phyloP scores from a whole-genome alignment of 2,113 vertebrate species.

The Ctenodactylus gundi region DNA sequence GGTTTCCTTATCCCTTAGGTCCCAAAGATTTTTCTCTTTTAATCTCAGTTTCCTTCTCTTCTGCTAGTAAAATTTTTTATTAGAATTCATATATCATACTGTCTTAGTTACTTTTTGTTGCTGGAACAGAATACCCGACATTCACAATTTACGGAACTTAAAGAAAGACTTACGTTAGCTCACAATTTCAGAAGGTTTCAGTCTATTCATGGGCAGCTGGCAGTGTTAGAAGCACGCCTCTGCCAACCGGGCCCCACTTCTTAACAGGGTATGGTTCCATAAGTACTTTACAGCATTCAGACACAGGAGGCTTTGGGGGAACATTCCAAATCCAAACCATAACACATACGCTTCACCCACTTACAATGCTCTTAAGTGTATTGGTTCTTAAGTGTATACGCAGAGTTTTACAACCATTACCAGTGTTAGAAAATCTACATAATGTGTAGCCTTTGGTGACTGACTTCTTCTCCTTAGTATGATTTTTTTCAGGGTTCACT shows the following conservation, averaged over 20 bases:
- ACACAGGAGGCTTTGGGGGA: too few species aligned
- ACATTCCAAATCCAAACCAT: too few species aligned
- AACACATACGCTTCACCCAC: neutral
- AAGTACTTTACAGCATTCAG: too few species aligned
- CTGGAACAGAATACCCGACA: too few species aligned
- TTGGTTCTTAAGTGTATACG: neutral
- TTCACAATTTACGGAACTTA: too few species aligned
- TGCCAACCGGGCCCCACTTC: too few species aligned
- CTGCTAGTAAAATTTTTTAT: neutral
- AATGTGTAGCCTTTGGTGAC: neutral
- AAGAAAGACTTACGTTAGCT: too few species aligned
- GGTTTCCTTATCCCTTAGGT: neutral
- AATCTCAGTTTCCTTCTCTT: neutral
- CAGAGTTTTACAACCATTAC: neutral
- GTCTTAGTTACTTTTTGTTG: too few species aligned
- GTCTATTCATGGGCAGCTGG: too few species aligned
- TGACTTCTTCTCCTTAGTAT: neutral
- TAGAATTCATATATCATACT: neutral
- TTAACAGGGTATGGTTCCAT: too few species aligned
- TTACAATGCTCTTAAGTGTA: neutral
- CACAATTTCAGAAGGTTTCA: too few species aligned
- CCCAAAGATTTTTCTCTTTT: neutral
- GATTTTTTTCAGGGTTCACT: neutral
- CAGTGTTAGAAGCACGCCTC: too few species aligned
- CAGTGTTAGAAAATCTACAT: neutral